A percentile compares a stretch with the other conserved stretches of the same genome.
These are phyloP conservation scores for Psittacula cyanocephala DNA, from an alignment of 2,113 vertebrate species.

Conservation along the genomic window DNA sequence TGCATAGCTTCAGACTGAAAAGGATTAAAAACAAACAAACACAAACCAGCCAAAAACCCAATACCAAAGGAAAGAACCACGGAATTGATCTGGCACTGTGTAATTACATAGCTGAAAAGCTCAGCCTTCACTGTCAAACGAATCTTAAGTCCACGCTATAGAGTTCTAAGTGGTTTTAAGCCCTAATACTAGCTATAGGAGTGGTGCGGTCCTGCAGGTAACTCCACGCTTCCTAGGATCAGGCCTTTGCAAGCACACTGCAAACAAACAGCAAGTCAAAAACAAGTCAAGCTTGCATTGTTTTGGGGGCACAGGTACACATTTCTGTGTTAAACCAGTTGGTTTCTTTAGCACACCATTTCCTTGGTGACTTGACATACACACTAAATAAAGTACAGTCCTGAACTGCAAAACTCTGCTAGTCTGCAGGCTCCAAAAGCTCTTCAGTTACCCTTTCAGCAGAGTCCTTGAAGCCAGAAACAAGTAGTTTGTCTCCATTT, in stretches of 20 bases:
- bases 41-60: background rate
- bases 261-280: background rate
- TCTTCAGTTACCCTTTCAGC: background rate
- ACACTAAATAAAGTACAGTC: background rate
- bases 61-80: background rate
- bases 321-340: background rate
- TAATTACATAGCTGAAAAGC: background rate
- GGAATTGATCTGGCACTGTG: background rate
- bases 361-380: background rate
- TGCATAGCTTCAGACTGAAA: background rate
- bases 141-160: accelerated
- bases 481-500: background rate
- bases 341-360: background rate
- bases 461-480: background rate
- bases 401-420: background rate
- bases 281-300: accelerated
- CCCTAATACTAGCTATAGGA: accelerated
- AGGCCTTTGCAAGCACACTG: background rate
- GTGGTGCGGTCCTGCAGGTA: accelerated
- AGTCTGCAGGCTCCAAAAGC: background rate
- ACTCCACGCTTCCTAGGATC: background rate
- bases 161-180: background rate
- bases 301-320: background rate
- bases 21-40: background rate
- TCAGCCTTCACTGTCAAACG: background rate